Conservation (phyloP, 2,888 invertebrate species). For the Lymantria dispar region DNA sequence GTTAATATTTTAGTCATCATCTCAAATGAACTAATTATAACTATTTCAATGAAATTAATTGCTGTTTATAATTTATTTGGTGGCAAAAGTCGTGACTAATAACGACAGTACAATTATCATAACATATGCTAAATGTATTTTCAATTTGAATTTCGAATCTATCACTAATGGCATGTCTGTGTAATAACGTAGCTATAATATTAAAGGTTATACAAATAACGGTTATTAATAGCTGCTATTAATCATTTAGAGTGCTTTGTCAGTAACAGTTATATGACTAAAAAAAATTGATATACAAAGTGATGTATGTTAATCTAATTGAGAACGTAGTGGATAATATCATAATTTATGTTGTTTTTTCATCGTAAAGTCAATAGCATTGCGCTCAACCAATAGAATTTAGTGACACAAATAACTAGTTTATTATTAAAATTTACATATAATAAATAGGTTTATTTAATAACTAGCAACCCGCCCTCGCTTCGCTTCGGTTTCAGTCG, state of each 20-base stretch:
- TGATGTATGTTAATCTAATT: neutral
- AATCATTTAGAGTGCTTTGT: conserved; percentile 26
- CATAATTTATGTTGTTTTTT: too few relatives aligned
- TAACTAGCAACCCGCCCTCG: too few relatives aligned
- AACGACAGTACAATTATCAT: neutral
- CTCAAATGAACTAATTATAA: neutral
- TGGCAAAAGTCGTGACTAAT: neutral
- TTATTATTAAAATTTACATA: too few relatives aligned
- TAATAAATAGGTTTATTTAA: too few relatives aligned
- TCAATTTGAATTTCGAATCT: neutral
- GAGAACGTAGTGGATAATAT: neutral
- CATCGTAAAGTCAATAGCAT: too few relatives aligned
- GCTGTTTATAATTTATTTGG: neutral
- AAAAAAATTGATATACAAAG: conserved; percentile 6
- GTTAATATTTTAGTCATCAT: too few relatives aligned
- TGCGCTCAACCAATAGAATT: too few relatives aligned
- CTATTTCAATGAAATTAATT: neutral
- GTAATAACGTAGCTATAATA: conserved; percentile 2
- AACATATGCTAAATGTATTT: conserved; percentile 6
- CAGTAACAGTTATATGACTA: conserved; percentile 23
- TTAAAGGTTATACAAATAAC: conserved; percentile 24
- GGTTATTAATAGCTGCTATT: conserved; percentile 26
- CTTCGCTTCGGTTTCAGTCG: too few relatives aligned
- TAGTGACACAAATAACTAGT: too few relatives aligned
- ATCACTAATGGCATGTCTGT: conserved; percentile 9